A percentile compares a stretch with the other conserved stretches of the same genome.
Conservation (phyloP, 1,140 invertebrate genomes). For the Drosophila rufa region DNA sequence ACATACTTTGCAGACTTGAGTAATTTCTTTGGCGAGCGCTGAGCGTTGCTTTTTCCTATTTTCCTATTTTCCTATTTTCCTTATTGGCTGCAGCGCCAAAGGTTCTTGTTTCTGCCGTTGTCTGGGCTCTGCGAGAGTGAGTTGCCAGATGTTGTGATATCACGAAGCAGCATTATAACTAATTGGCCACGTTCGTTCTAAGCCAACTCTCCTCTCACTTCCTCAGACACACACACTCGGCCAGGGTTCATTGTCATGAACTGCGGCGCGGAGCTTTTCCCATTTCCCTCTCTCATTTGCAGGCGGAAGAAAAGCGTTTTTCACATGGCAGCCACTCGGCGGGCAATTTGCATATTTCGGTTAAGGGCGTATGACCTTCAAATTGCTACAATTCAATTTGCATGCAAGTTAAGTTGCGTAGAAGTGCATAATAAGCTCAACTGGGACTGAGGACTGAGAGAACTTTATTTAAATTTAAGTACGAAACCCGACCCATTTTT, state of each 20-base stretch:
- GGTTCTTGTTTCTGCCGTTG: constrained; percentile 42
- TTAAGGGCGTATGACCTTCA: constrained; percentile 75
- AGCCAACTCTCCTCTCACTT: constrained; percentile 27
- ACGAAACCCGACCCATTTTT: no score
- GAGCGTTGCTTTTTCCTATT: constrained; percentile 44
- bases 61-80: constrained; percentile 55
- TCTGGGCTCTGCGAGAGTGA: constrained; percentile 72
- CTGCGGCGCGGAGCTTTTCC: constrained; percentile 50
- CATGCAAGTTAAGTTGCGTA: constrained; percentile 30
- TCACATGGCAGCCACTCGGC: constrained; percentile 57
- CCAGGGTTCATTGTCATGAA: constrained; percentile 76
- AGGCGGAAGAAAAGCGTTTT: constrained; percentile 72
- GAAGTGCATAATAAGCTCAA: constrained; percentile 2
- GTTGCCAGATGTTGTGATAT: constrained; percentile 83
- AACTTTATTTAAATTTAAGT: not conserved
- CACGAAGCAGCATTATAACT: constrained; percentile 83
- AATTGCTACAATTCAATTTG: constrained; percentile 79
- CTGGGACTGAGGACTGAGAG: not conserved
- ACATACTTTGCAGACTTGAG: constrained; percentile 82
- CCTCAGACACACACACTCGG: constrained; percentile 10
- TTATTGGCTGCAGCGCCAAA: constrained; percentile 66
- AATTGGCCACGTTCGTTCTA: constrained; percentile 81
- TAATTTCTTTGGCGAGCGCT: constrained; percentile 79
- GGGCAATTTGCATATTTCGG: constrained; percentile 75
- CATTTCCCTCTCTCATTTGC: constrained; percentile 26